These are phyloP conservation scores for Seriola rivoliana DNA, from an alignment of 2,113 vertebrate genomes.

Conservation along the genomic window DNA sequence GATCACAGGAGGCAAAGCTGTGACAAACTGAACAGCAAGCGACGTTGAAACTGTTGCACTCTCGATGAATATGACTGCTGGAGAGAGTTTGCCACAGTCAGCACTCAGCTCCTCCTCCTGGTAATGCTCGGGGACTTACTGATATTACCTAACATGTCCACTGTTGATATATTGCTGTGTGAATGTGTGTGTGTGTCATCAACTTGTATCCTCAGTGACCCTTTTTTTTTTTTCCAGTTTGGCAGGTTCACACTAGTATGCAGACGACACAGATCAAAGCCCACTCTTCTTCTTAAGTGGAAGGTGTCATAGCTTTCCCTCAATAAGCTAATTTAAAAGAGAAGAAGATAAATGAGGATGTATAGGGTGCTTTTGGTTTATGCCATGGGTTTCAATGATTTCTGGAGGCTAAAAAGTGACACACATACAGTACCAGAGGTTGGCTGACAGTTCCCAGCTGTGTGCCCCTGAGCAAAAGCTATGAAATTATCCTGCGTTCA, in stretches of 20 bases:
- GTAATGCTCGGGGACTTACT: not conserved
- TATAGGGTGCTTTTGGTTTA: not conserved
- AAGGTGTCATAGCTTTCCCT: not conserved
- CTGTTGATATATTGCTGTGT: not conserved
- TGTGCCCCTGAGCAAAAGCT: not conserved
- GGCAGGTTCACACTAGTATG: not conserved
- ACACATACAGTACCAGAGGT: not conserved
- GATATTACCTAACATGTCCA: not conserved
- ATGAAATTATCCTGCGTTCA: not conserved
- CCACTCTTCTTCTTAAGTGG: not conserved
- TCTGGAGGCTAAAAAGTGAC: not conserved
- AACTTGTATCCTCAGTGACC: not conserved
- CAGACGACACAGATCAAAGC: not conserved
- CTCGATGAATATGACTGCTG: not conserved
- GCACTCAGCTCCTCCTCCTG: conserved; percentile 39
- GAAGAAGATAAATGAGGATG: not conserved
- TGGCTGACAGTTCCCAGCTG: not conserved
- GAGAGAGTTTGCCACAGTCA: not conserved
- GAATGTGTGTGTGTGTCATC: not conserved
- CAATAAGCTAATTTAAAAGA: not conserved
- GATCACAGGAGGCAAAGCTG: not conserved
- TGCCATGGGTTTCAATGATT: not conserved
- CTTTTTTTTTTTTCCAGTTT: not conserved
- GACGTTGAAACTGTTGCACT: not conserved
- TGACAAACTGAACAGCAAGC: not conserved